Evolutionary conservation across 1,140 invertebrate species (phyloP), one percentile per base, ranked within the genome.

Genomic region (Drosophila arawakana): DNA sequence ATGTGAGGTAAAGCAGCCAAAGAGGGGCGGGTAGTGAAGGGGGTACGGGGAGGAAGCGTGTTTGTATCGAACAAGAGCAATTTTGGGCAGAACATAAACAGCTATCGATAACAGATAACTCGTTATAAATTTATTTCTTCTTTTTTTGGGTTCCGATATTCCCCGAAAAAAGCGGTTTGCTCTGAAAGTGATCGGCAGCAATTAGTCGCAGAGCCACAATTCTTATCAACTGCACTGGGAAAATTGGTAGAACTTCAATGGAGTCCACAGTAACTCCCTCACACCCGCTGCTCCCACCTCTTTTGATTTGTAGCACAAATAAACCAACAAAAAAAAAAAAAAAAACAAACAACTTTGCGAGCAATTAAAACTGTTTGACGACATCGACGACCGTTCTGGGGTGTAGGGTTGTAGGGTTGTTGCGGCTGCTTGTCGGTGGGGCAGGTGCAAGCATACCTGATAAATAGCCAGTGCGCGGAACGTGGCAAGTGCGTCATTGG

Each of bases 251-350:
- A 13, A 30, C 10, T 47, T 25, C 57, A 59, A 41, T 43, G 15
- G 13, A 47, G 43, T 11, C 13, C 59, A 3, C 37, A 15, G 10
- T 21, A 0, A 10, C 2, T 1, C n/a, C 60, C 13, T 13, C 13
- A 8, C 15, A 21, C 18, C 50, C 3, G 39, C 10, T 30, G 5
- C 21, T 13, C 13, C 25, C 21, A 10, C 34, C 44, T 37, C 46
- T 70, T 89, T 88, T 89, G 84, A 89, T 89, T 88, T 80, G 80
- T 81, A 80, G 78, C 44, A 84, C 80, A 88, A 88, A 89, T 81
- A 84, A 77, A 78, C 69, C 76, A 10, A 72, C 80, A 84, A 80
- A 72, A 73, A 62, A 41, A 18, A 60, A 60, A 50, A 25, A 55
- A 74, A 30, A 18, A 37, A 43, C 74, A 86, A 86, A 86, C 83